Evolutionary conservation across 2,888 invertebrate genomes (phyloP).

Genomic region (Cheilosia urbana): DNA sequence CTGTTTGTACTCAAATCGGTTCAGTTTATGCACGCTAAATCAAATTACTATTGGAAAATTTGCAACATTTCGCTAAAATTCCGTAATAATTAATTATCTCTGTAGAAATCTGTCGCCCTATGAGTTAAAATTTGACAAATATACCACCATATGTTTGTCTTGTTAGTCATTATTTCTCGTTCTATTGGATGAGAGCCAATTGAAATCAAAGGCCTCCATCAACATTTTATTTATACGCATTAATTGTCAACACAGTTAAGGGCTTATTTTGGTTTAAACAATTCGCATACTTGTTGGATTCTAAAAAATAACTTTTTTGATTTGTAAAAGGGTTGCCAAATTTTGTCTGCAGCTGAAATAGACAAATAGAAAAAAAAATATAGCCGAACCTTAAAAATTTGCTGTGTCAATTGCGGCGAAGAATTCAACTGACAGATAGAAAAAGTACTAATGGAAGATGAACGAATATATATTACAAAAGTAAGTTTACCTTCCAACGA

Average conservation of each 20-base stretch:
- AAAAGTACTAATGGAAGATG: too few relatives aligned
- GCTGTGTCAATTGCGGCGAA: too few relatives aligned
- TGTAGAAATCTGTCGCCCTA: neutral
- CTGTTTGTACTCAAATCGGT: neutral
- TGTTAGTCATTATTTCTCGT: conserved; percentile 8
- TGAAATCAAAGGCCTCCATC: conserved; percentile 46
- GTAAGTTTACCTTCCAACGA: too few relatives aligned
- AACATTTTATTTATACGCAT: neutral
- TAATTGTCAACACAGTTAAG: neutral
- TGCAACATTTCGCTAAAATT: conserved; percentile 21
- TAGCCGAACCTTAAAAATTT: too few relatives aligned
- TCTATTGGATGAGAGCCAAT: conserved; percentile 41
- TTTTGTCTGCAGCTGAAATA: too few relatives aligned
- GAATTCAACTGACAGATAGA: too few relatives aligned
- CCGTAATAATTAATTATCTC: conserved; percentile 11
- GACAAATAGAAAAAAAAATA: too few relatives aligned
- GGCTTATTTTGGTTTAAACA: neutral
- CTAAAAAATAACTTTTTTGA: too few relatives aligned
- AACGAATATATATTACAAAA: too few relatives aligned
- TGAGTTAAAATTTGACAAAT: neutral
- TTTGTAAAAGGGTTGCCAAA: too few relatives aligned
- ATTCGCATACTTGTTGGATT: neutral
- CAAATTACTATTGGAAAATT: neutral
- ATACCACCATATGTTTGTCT: neutral
- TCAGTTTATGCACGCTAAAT: neutral